phyloP scores from a whole-genome alignment of 2,888 invertebrate species.

The Pandemis corylana region DNA sequence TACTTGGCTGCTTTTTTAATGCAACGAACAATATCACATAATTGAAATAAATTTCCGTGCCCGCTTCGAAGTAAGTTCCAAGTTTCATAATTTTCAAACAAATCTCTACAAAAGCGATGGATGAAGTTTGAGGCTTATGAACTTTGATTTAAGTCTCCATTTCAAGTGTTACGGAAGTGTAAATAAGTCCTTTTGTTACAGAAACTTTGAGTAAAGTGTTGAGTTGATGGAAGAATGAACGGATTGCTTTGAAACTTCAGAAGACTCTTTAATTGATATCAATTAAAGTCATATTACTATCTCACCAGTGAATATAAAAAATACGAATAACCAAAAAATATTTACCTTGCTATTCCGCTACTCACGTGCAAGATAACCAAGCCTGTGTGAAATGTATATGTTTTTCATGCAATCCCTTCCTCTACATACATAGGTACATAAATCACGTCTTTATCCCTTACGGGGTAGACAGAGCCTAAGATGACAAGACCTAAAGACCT shows the following conservation, averaged over 20 bases:
- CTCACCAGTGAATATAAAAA: no score
- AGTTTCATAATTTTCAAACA: neutral
- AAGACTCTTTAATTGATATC: neutral
- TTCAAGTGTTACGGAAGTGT: neutral
- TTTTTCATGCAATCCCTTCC: no score
- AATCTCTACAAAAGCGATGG: neutral
- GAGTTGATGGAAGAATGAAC: neutral
- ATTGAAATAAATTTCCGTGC: neutral
- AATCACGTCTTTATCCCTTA: no score
- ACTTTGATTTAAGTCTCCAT: neutral
- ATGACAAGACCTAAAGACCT: no score
- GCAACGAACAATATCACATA: neutral
- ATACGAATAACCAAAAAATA: neutral
- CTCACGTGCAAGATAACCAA: no score
- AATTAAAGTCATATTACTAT: neutral
- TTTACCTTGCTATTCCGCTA: no score
- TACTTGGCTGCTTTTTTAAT: neutral
- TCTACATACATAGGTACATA: no score
- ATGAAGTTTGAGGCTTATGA: neutral
- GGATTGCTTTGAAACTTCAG: neutral
- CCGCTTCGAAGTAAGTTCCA: neutral
- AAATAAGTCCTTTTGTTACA: neutral
- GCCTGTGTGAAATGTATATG: no score
- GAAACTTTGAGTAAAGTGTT: neutral
- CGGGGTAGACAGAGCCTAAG: no score